Percentiles rank a stretch among this genome's conserved stretches.
Conservation (phyloP, 2,797 vertebrate species). For the Limnodromus scolopaceus region DNA sequence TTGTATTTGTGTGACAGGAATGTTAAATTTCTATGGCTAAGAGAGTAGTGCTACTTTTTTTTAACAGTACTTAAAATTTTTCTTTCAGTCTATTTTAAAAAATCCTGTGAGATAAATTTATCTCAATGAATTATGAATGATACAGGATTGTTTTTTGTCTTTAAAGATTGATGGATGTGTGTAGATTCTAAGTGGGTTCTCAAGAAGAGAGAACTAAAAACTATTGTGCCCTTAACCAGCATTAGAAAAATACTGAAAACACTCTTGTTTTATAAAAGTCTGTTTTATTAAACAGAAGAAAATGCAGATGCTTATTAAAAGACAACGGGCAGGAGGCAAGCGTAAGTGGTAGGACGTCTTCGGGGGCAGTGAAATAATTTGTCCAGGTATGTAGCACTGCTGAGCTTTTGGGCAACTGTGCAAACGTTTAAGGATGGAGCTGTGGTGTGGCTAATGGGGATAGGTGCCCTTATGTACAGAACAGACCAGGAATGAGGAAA, state of each 20-base stretch:
- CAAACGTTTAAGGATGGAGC: not conserved
- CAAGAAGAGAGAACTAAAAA: not conserved
- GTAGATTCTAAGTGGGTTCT: not conserved
- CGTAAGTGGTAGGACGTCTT: not conserved
- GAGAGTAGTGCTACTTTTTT: not conserved
- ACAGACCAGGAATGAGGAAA: not conserved
- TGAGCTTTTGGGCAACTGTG: not conserved
- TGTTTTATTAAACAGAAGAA: not conserved
- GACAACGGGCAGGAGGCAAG: not conserved
- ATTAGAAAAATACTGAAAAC: not conserved
- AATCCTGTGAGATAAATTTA: not conserved
- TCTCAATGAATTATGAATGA: not conserved
- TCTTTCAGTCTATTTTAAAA: not conserved
- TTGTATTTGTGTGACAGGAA: not conserved
- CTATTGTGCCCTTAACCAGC: not conserved
- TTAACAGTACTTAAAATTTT: not conserved
- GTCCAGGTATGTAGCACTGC: rapidly evolving
- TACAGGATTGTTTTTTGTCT: not conserved
- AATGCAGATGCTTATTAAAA: not conserved
- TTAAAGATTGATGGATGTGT: not conserved
- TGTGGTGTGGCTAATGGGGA: not conserved
- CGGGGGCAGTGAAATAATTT: not conserved
- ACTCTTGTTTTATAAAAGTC: not conserved
- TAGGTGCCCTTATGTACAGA: not conserved
- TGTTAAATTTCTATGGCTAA: not conserved